A percentile compares a stretch with the other conserved stretches of the same genome.
Conservation (phyloP, 2,888 invertebrate species). For the Xiphydria camelus region DNA sequence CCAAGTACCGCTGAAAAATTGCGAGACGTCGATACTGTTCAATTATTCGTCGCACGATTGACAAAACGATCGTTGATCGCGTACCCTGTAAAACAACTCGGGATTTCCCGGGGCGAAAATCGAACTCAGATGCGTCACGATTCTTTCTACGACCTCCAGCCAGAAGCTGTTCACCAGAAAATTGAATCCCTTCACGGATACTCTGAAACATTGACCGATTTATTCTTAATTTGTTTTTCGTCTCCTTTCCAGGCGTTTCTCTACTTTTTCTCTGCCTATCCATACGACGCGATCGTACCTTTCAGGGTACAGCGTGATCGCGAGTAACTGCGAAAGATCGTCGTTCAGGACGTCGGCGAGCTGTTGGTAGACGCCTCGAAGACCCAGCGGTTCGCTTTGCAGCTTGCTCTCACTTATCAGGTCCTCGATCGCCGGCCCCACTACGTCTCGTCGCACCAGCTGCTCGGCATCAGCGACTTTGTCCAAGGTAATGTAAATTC, state of each 20-base stretch:
- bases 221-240: no score
- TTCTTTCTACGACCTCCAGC: constrained; percentile 80
- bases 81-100: constrained; percentile 75
- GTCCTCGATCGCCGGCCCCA: constrained; percentile 69
- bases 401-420: constrained; percentile 72
- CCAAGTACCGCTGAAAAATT: constrained; percentile 68
- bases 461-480: constrained; percentile 72
- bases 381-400: constrained; percentile 66
- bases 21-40: no score
- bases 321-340: constrained; percentile 62
- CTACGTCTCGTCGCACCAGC: constrained; percentile 69
- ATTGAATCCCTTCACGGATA: constrained; percentile 67
- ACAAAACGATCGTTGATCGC: no score
- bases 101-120: constrained; percentile 94
- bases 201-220: no score
- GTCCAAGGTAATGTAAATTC: constrained; percentile 68
- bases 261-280: no score
- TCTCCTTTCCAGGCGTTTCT: no score
- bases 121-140: constrained; percentile 78
- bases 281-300: no score
- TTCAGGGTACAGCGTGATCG: constrained; percentile 47
- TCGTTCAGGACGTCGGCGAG: constrained; percentile 73
- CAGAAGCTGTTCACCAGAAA: constrained; percentile 86
- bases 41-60: no score
- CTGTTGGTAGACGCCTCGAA: constrained; percentile 73